Evolutionary conservation across 2,888 invertebrate genomes (phyloP).

Genomic region (Andricus quercusramuli): DNA sequence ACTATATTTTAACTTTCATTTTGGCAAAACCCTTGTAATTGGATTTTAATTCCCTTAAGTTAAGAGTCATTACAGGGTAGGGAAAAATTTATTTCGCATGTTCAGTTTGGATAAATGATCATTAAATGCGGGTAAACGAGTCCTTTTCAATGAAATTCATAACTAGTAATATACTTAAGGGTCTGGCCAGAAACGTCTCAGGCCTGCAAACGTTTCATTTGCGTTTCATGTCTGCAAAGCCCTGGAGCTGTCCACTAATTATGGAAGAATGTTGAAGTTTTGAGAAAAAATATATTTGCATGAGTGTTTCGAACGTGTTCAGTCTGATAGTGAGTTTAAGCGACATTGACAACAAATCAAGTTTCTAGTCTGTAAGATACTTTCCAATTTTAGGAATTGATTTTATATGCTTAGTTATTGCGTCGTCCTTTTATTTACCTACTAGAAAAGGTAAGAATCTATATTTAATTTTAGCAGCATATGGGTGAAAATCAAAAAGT

Average conservation of each 20-base stretch:
- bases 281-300: not conserved
- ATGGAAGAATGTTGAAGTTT: not conserved
- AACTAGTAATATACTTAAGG: not conserved
- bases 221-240: not conserved
- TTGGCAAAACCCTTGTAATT: not conserved
- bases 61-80: not conserved
- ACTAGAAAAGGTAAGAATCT: too few species aligned
- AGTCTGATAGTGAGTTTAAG: not conserved
- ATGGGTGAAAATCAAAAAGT: too few species aligned
- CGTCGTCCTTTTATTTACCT: too few species aligned
- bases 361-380: not conserved
- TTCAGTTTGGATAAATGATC: not conserved
- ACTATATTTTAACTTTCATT: not conserved
- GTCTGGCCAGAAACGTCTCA: not conserved
- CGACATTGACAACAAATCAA: not conserved
- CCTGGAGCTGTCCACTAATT: slow-evolving; percentile 10
- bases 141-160: not conserved
- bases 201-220: not conserved
- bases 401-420: not conserved
- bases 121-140: not conserved
- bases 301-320: not conserved
- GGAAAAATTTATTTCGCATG: not conserved
- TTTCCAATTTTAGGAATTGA: not conserved
- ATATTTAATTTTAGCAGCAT: too few species aligned
- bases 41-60: not conserved